Percentiles rank a stretch among this genome's conserved stretches.
Conservation (phyloP, 2,888 invertebrate species). For the Pandemis heparana region DNA sequence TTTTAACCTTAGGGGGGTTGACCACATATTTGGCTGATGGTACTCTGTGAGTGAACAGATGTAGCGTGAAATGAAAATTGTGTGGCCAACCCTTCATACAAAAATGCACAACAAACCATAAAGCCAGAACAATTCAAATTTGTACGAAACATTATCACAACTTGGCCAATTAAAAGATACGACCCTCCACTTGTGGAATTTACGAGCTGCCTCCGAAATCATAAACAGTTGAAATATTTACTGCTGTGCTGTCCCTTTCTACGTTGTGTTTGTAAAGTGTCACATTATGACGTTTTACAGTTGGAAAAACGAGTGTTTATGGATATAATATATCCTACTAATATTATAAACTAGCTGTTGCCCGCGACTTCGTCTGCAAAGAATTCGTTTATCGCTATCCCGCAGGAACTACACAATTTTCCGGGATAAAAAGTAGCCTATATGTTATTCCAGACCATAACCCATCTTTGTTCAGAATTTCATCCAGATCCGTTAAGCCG, state of each 20-base stretch:
- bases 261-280: not conserved
- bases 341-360: too few species aligned
- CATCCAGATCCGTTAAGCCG: too few species aligned
- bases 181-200: slow-evolving; percentile 21
- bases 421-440: too few species aligned
- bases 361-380: too few species aligned
- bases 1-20: too few species aligned
- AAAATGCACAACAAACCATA: not conserved
- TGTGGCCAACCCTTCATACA: not conserved
- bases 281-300: not conserved
- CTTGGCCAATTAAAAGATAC: slow-evolving; percentile 27
- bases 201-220: not conserved
- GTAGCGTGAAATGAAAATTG: not conserved
- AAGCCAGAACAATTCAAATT: slow-evolving; percentile 8
- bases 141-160: slow-evolving; percentile 20
- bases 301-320: not conserved
- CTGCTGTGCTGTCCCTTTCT: not conserved
- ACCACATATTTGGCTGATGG: too few species aligned
- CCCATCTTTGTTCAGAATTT: too few species aligned
- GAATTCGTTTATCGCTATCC: too few species aligned
- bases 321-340: too few species aligned
- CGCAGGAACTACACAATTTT: too few species aligned
- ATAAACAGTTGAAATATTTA: slow-evolving; percentile 21
- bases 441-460: too few species aligned
- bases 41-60: too few species aligned